Evolutionary conservation across 2,113 vertebrate species (phyloP).

Genomic region (Phaetusa simplex): DNA sequence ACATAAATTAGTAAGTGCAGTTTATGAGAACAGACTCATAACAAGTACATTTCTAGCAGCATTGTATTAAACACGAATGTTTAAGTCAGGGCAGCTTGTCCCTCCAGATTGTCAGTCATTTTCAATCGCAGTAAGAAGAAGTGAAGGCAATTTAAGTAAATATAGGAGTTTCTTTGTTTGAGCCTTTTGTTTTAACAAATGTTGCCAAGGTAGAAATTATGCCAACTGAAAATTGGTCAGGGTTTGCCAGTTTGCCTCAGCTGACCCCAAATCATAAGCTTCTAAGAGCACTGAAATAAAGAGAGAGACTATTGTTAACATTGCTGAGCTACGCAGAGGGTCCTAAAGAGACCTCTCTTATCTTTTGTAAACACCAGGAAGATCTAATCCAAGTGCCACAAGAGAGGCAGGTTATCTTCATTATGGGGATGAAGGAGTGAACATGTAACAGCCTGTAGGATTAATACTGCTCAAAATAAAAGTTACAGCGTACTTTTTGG

Average conservation of each 20-base stretch:
- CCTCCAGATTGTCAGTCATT: constrained; percentile 7
- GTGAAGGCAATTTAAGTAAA: not conserved
- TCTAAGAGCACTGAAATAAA: not conserved
- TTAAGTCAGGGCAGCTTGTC: constrained; percentile 5
- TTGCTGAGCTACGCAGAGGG: not conserved
- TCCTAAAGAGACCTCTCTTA: not conserved
- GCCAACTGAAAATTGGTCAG: not conserved
- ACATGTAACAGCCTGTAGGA: not conserved
- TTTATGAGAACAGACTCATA: constrained; percentile 50
- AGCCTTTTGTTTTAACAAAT: not conserved
- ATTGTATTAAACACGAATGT: constrained; percentile 23
- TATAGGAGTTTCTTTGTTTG: constrained; percentile 2
- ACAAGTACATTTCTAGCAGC: not conserved
- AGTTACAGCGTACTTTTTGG: not conserved
- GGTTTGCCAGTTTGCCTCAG: not conserved
- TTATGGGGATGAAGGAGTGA: not conserved
- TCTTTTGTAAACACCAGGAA: constrained; percentile 10
- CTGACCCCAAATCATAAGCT: not conserved
- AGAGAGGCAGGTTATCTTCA: constrained; percentile 25
- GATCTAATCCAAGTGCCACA: constrained; percentile 25
- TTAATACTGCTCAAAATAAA: not conserved
- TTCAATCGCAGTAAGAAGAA: not conserved
- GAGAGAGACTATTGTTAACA: not conserved
- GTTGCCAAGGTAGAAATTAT: not conserved
- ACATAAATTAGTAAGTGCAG: constrained; percentile 40